These are phyloP conservation scores for Ctenopoma kingsleyae DNA, from an alignment of 2,797 vertebrate genomes.

Conservation along the genomic window DNA sequence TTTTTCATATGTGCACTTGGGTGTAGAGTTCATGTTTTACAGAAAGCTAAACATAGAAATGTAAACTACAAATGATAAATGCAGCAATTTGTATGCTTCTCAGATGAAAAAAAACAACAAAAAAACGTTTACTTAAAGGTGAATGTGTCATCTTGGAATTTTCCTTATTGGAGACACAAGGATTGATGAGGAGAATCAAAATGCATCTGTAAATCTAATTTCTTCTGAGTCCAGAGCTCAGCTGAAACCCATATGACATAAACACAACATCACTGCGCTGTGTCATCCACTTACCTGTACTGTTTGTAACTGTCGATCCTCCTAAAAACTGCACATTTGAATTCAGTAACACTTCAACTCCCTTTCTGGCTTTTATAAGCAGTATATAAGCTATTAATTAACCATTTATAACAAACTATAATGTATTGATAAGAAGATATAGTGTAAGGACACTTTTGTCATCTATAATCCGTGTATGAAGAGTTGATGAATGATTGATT, in stretches of 20 bases:
- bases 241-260: background rate
- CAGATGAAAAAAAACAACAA: conserved; percentile 12
- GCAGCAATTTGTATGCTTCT: conserved; percentile 29
- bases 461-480: too few relatives aligned
- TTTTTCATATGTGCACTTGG: conserved; percentile 58
- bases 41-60: conserved; percentile 60
- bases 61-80: conserved; percentile 64
- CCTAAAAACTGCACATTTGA: background rate
- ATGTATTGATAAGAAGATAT: background rate
- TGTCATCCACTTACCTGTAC: background rate
- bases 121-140: conserved; percentile 35
- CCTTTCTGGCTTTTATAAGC: background rate
- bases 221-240: background rate
- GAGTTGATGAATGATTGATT: too few relatives aligned
- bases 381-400: too few relatives aligned
- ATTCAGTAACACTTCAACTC: background rate
- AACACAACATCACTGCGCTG: background rate
- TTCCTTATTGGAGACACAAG: background rate
- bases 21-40: conserved; percentile 63
- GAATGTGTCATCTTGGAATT: conserved; percentile 1
- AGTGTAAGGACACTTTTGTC: background rate
- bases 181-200: background rate
- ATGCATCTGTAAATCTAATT: background rate
- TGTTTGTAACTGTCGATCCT: background rate
- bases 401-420: background rate